Conservation (phyloP, 2,888 invertebrate genomes). For the Netelia inedita region DNA sequence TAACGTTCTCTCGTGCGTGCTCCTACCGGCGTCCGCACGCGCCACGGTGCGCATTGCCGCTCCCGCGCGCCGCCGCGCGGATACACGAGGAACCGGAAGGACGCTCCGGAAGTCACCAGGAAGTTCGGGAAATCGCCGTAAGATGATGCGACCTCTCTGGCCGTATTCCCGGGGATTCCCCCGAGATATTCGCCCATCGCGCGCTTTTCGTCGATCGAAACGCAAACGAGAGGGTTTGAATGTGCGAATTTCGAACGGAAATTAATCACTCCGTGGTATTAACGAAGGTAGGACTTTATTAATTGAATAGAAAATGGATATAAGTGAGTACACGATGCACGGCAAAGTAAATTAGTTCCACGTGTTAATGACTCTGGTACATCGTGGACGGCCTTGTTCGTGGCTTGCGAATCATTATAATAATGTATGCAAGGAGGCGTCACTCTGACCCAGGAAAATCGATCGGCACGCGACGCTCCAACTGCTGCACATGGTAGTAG, state of each 20-base stretch:
- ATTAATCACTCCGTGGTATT: neutral
- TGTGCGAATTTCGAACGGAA: neutral
- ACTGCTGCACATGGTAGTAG: neutral
- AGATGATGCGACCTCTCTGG: constrained; percentile 1
- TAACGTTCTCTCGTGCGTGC: constrained; percentile 3
- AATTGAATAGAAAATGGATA: neutral
- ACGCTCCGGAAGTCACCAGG: constrained; percentile 18
- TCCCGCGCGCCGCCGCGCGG: constrained; percentile 44
- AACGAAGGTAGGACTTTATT: neutral
- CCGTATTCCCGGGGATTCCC: neutral
- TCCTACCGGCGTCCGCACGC: constrained; percentile 45
- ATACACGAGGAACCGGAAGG: constrained; percentile 25
- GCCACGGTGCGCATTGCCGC: neutral
- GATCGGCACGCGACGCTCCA: constrained; percentile 51
- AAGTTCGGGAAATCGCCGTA: constrained; percentile 17
- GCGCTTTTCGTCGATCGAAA: neutral
- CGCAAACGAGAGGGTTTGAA: neutral
- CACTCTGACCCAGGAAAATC: constrained; percentile 41
- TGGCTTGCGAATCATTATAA: neutral
- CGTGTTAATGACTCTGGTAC: neutral
- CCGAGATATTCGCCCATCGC: too few species aligned
- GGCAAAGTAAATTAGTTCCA: neutral
- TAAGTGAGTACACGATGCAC: constrained; percentile 14
- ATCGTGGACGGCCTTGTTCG: neutral
- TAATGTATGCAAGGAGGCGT: constrained; percentile 3